Base-by-base conservation (phyloP, 64 coral and sea anemone genomes). In the Actinia tenebrosa region DNA sequence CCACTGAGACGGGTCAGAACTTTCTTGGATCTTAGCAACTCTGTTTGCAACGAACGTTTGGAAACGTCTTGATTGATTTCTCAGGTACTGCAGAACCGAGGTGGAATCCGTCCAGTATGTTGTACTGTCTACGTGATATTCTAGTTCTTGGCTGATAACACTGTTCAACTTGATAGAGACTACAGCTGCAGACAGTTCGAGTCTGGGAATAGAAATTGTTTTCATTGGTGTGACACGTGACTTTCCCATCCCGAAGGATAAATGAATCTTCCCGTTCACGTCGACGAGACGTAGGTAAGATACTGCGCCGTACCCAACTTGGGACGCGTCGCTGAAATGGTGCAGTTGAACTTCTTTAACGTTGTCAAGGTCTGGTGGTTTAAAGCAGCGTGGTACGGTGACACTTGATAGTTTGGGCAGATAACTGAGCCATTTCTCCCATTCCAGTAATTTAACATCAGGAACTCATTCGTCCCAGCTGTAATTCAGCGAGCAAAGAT, bases 201-300 rank as follows among this genome's bases (percentile, higher is more conserved):
- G 78, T 62, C 87, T 80, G 7, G 87, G 87, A 9, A 89, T 80
- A 44, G 87, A 83, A 16, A 89, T 27, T 82, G 60, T 77, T 59
- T 89, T 81, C 55, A 61, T 42, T 0, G 55, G 77, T 10, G 71
- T 1, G 17, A 66, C 63, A 3, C 63, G 63, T 3, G 63, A 66
- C 22, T 66, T 66, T 3, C 18, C 63, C 22, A 66, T 22, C 5
- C 0, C 6, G 22, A 66, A 22, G 6, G 18, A 19, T n/a, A 18
- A 66, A 66, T 66, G 63, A 2, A 66, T 22, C 3, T 23, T 66
- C 4, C 22, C 18, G 0, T 66, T 13, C 2, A 19, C 3, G 63
- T 66, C 63, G 22, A 66, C 18, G 3, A 66, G 63, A 23, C 63
- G 63, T 66, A 66, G 5, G 63, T 66, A 66, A 2, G 22, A 19